phyloP scores from a whole-genome alignment of 2,888 invertebrate species.

The Conops quadrifasciatus region DNA sequence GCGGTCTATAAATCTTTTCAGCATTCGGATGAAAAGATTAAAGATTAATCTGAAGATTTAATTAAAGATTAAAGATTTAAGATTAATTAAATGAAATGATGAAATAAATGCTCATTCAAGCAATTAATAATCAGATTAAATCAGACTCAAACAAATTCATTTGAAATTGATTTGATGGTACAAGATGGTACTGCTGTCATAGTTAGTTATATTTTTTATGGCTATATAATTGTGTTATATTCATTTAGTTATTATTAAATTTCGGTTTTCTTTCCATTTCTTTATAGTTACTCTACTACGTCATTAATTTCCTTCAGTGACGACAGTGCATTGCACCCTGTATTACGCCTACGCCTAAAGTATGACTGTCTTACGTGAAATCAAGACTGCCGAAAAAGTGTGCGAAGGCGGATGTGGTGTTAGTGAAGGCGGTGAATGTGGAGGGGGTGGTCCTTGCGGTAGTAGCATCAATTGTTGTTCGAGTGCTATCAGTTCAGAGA shows the following conservation, averaged over 20 bases:
- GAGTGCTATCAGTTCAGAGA: slow-evolving; percentile 54
- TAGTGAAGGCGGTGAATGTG: slow-evolving; percentile 44
- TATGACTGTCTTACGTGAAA: slow-evolving; percentile 60
- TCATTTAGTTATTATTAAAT: background rate
- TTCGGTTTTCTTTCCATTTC: slow-evolving; percentile 4
- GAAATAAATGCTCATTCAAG: no score
- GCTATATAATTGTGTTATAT: slow-evolving; percentile 5
- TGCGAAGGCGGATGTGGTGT: slow-evolving; percentile 46
- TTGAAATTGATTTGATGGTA: no score
- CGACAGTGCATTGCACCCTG: background rate
- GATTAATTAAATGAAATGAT: no score
- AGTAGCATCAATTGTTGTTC: slow-evolving; percentile 57
- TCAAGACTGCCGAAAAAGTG: slow-evolving; percentile 52
- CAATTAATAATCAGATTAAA: no score
- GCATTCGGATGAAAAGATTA: no score
- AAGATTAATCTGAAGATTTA: slow-evolving; percentile 2
- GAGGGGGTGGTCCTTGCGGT: slow-evolving; percentile 43
- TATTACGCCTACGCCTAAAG: background rate
- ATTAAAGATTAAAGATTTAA: background rate
- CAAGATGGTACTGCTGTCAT: no score
- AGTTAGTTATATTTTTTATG: background rate
- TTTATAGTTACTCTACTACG: slow-evolving; percentile 8
- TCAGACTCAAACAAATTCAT: no score
- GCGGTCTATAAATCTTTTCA: no score
- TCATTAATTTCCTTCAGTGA: slow-evolving; percentile 24